Evolutionary conservation across 2,888 invertebrate species (phyloP), one percentile per base, ranked within the genome.

Genomic region (Blastobasis lacticolella): DNA sequence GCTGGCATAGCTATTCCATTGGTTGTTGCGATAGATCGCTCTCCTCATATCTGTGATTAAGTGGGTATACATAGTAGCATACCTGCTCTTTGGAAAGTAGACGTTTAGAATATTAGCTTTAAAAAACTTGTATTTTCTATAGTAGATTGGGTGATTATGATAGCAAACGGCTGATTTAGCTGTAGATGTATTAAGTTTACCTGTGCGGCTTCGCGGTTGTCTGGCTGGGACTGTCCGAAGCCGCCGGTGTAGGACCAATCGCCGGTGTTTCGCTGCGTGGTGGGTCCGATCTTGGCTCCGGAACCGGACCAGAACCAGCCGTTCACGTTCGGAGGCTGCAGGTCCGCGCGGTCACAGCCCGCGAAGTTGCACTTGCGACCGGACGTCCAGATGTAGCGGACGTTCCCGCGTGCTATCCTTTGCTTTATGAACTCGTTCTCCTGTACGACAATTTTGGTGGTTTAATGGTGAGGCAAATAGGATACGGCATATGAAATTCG

Each of bases 261-360:
- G 43, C 96, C 96, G 54, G 95, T 93, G 82, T 95, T 96, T 58
- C 96, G 91, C 78, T 95, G 95, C 40, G 93, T 93, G 51, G 96
- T 96, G 55, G 96, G 92, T 46, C 96, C 96, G 73, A 96, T 95
- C 88, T 96, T 96, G 57, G 94, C 96, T 38, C 96, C 96, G 6
- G 96, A 96, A 59, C 96, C 96, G 5, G 95, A 95, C 96, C 96
- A 97, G 91, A 97, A 97, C 96, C 96, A 97, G 52, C 95, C 95
- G 79, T 95, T 94, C 62, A 94, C 91, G 73, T 94, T 94, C 56
- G 94, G 92, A n/a, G 95, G 95, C 81, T 94, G 94, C 67, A 95
- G 86, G 80, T 95, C 95, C 48, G 92, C 82, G 51, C 95, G 90
- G 81, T 94, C 94, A 78, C 95, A 97, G 44, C 96, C 96, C 56